Percentiles rank a stretch among this genome's conserved stretches.
phyloP scores from a whole-genome alignment of 2,113 vertebrate genomes.

The Natator depressus region DNA sequence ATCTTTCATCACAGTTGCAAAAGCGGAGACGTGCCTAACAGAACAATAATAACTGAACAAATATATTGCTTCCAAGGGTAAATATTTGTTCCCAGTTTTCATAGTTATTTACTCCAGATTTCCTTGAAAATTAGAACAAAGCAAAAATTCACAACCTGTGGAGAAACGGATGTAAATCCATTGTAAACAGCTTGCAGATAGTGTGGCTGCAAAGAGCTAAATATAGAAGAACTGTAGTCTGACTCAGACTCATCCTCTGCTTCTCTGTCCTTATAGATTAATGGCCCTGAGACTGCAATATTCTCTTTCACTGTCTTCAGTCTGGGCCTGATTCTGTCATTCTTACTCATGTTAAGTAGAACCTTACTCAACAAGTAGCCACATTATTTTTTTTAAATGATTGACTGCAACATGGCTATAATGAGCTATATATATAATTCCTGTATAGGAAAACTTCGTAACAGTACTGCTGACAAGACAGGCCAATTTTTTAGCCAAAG shows the following conservation, averaged over 20 bases:
- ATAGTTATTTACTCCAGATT: not conserved
- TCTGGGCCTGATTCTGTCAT: not conserved
- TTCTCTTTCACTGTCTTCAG: not conserved
- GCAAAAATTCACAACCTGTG: not conserved
- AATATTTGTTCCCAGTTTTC: not conserved
- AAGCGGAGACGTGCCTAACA: fast-evolving
- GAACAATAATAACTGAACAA: fast-evolving
- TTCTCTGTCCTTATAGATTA: conserved; percentile 6
- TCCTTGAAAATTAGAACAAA: fast-evolving
- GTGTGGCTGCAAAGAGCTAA: conserved; percentile 40
- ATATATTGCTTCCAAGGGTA: not conserved
- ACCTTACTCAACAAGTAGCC: not conserved
- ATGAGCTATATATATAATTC: not conserved
- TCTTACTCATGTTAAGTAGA: not conserved
- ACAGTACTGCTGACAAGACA: not conserved
- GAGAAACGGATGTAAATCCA: not conserved
- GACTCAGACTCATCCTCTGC: conserved; percentile 42
- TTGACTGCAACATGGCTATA: not conserved
- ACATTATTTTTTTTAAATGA: not conserved
- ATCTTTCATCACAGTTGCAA: not conserved
- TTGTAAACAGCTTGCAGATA: not conserved
- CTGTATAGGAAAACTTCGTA: not conserved
- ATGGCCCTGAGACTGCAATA: not conserved
- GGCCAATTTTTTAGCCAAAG: not conserved
- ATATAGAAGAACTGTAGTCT: conserved; percentile 52